Base-by-base conservation (phyloP, 2,888 invertebrate species). In the Papilio elwesi region DNA sequence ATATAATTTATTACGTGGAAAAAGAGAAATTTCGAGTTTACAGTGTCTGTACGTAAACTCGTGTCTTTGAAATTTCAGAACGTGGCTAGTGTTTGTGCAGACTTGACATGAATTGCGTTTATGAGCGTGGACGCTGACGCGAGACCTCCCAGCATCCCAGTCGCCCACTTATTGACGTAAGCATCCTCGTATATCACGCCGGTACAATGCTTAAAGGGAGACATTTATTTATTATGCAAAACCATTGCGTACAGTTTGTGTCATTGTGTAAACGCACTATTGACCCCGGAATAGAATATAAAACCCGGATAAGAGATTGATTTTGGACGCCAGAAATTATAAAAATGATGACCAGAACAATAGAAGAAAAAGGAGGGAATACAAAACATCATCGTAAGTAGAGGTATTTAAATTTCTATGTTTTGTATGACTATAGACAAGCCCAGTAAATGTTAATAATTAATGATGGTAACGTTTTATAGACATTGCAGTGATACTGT, bases 81-180 rank as follows among this genome's bases (percentile, higher is more conserved):
- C 64, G 69, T 49, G 67, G 63, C 70, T 51, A 74, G 69, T 74
- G 62, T 57, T 70, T 65, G 70, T 74, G 72, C 73, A 80, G 75
- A 83, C 81, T 78, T 81, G 80, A 82, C 83, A 84, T 84, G 81
- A 83, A 87, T 83, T 81, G 77, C 73, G 76, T 82, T 83, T 81
- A 83, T 78, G 85, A 78, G 77, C 75, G 75, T 75, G 68, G 75
- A 80, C 78, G 79, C 79, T 80, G 81, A 82, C 80, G 80, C 76
- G 79, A 80, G 76, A 78, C 76, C 76, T 76, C 72, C 76, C 76
- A 74, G 75, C 76, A 75, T 77, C 78, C 77, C 73, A 73, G 70
- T 79, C 83, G 83, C 86, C 85, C 81, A 84, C 85, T 77, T 78
- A 80, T 78, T 83, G 84, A 85, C 81, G 82, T 82, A 79, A 76